A percentile compares a stretch with the other conserved stretches of the same genome.
Conservation (phyloP, 2,797 vertebrate genomes). For the Aplochiton taeniatus region DNA sequence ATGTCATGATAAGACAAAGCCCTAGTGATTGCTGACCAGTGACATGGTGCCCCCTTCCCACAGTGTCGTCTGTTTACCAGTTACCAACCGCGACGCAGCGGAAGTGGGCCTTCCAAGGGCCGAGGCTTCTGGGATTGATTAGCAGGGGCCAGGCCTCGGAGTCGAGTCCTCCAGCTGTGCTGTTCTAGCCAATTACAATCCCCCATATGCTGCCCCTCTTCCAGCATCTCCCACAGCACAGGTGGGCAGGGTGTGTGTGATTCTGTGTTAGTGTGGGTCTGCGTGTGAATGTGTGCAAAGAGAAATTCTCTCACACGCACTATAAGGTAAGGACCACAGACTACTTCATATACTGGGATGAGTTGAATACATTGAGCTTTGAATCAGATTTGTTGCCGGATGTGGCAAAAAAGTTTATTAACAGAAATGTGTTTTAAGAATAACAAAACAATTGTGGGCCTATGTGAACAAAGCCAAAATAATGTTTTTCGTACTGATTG, state of each 20-base stretch:
- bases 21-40: background rate
- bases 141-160: slow-evolving; percentile 73
- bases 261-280: background rate
- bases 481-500: background rate
- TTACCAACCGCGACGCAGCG: slow-evolving; percentile 5
- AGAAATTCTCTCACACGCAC: slow-evolving; percentile 21
- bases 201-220: slow-evolving; percentile 77
- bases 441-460: too few relatives aligned
- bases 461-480: background rate
- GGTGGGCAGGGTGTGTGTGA: slow-evolving; percentile 46
- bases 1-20: too few relatives aligned
- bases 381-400: too few relatives aligned
- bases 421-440: too few relatives aligned
- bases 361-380: too few relatives aligned
- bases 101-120: slow-evolving; percentile 42
- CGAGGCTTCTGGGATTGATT: slow-evolving; percentile 71
- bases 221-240: slow-evolving; percentile 69
- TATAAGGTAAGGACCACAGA: slow-evolving; percentile 11
- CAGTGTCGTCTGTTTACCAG: background rate
- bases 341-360: too few relatives aligned
- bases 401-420: too few relatives aligned
- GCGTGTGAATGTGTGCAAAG: background rate
- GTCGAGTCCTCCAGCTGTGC: slow-evolving; percentile 79
- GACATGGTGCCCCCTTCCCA: background rate
- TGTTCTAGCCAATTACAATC: slow-evolving; percentile 82